Evolutionary conservation across 2,113 vertebrate species (phyloP), one percentile per base, ranked within the genome.

Genomic region (Ictalurus punctatus): DNA sequence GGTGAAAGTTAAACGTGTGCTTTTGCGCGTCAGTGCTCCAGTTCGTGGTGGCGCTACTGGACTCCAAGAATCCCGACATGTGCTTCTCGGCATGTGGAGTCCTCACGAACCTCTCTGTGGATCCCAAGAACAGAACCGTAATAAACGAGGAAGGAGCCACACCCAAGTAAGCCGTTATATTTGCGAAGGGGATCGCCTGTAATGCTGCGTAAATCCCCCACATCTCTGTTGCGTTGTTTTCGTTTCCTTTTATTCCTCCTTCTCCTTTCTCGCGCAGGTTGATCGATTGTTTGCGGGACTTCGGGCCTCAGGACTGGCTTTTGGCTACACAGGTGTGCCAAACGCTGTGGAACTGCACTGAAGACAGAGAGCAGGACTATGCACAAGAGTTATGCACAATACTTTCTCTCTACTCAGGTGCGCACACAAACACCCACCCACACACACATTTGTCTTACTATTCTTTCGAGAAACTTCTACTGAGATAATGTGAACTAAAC

Each of bases 31-130:
- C 93, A 99, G 98, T 98, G 21, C 93, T 99, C 95, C 97, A 94
- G 94, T 98, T 98, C 89, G 63, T 97, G 88, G 95, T 98, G 52
- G 93, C 96, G 0, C 94, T 99, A 90, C 95, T 99, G 40, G 98
- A 98, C 93, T 96, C 97, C 17, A 97, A 96, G 94, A 96, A 95
- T 86, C 94, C 95, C n/a, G 97, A 98, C 25, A 91, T 98, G 91
- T 99, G 98, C 92, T 98, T 97, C 91, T 97, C 96, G 52, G 97
- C 97, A 90, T 98, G 97, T 86, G 98, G 98, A 74, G 97, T 99
- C 89, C 97, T 99, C 91, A 97, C 97, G 85, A 99, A 99, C 91
- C 95, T 99, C 92, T 96, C 95, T 44, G 94, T 95, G 91, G 96
- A 97, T 87, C 92, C 94, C 86, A 93, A 94, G 74, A 96, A 91